Evolutionary conservation across 2,888 invertebrate genomes (phyloP).

Genomic region (Seira musarum): DNA sequence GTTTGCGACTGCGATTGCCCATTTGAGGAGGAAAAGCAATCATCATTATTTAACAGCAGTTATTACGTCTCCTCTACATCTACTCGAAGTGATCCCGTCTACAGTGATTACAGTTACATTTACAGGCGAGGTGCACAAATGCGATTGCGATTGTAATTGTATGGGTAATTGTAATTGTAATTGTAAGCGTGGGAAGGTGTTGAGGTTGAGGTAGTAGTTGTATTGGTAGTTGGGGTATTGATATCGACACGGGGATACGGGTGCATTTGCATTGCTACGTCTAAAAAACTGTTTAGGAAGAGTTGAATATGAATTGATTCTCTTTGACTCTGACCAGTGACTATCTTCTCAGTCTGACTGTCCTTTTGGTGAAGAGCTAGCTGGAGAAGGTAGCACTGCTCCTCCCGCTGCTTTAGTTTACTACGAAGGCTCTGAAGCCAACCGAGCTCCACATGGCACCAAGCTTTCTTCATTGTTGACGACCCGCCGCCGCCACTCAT

Average conservation of each 20-base stretch:
- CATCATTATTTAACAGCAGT: too few relatives aligned
- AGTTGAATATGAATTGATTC: constrained; percentile 6
- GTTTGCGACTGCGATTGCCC: too few relatives aligned
- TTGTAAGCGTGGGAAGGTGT: too few relatives aligned
- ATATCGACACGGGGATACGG: neutral
- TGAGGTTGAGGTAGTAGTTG: too few relatives aligned
- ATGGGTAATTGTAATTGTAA: too few relatives aligned
- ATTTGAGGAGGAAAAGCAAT: too few relatives aligned
- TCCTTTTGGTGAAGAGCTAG: constrained; percentile 79
- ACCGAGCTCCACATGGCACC: constrained; percentile 70
- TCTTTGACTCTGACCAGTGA: constrained; percentile 72
- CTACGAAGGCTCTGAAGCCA: constrained; percentile 70
- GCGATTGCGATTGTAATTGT: neutral
- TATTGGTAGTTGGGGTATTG: too few relatives aligned
- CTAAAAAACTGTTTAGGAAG: neutral
- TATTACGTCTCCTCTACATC: too few relatives aligned
- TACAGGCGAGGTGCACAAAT: neutral
- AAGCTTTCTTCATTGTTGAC: constrained; percentile 61
- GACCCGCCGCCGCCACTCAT: constrained; percentile 24
- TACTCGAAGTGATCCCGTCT: too few relatives aligned
- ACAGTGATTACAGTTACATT: neutral
- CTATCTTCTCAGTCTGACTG: constrained; percentile 76
- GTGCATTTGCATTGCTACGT: neutral
- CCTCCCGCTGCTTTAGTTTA: constrained; percentile 75
- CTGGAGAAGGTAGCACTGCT: constrained; percentile 78